Evolutionary conservation across 2,113 vertebrate genomes (phyloP), one percentile per base, ranked within the genome.

Genomic region (Lipotes vexillifer): DNA sequence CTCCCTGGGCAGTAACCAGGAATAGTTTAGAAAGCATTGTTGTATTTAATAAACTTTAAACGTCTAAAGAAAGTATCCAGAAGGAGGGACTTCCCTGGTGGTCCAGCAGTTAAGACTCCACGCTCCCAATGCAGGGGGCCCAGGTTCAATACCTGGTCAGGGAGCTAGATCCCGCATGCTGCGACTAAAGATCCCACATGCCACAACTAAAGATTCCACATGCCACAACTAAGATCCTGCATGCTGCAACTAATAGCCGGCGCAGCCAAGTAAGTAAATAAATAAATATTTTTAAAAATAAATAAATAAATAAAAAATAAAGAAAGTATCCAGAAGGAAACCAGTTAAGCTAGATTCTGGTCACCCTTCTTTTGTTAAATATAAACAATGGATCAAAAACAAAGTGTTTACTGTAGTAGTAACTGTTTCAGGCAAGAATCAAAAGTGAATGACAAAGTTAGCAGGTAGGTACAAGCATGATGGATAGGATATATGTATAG

Each of bases 351-450:
- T 91, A 15, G 11, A n/a, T 87, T 90, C 77, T 71, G 33, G 69
- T 81, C 59, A 74, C 27, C 4, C 93, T 74, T 89, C 71, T 96
- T 86, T 80, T 88, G 57, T 49, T 96, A 95, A 94, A 80, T 90
- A 17, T 86, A 94, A 77, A 68, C 38, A 81, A 63, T 49, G 12
- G 33, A 72, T 87, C 5, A 89, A 80, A 95, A 98, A 36, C 25
- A 49, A 86, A 59, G 12, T 46, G 33, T 66, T 91, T 25, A 91
- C 29, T 66, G 65, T 27, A 88, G 23, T 7, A 77, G 21, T 69
- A 92, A 87, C 31, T 82, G 61, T 46, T 80, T 88, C 33, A 88
- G 57, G 31, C 20, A 97, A 96, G 57, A 77, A 92, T 31, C 46
- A 89, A 41, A 13, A 85, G 11, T 66, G 2, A 84, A 92, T 57